A percentile compares a stretch with the other conserved stretches of the same genome.
Evolutionary conservation across 30 jellyfish, hydroid and myxozoan species (phyloP).

Genomic region (Turritopsis dohrnii): DNA sequence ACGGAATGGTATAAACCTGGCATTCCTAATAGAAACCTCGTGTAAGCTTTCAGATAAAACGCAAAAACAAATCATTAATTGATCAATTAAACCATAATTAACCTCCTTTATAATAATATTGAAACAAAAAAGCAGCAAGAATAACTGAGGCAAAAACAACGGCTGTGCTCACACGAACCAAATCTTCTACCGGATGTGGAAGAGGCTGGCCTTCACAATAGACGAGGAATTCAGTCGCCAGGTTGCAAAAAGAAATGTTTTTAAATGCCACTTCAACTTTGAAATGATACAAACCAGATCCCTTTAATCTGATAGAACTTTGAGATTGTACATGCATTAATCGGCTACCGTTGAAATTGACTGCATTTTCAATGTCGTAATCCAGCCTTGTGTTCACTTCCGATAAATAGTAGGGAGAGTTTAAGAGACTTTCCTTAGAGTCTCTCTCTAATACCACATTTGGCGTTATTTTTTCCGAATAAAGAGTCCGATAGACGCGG

Average conservation of each 20-base stretch:
- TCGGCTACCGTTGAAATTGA: background rate
- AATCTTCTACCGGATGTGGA: conserved; percentile 51
- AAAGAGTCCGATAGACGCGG: conserved; percentile 45
- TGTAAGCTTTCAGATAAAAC: no score
- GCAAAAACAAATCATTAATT: background rate
- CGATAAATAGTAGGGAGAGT: conserved; percentile 37
- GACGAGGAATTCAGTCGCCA: conserved; percentile 54
- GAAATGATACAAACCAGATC: conserved; percentile 78
- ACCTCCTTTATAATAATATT: background rate
- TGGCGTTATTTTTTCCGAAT: conserved; percentile 39
- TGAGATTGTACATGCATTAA: conserved; percentile 13
- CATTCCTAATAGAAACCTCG: no score
- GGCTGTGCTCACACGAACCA: conserved; percentile 74
- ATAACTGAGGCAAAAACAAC: conserved; percentile 54
- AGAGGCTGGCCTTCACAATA: conserved; percentile 59
- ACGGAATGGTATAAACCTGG: no score
- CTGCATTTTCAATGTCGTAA: conserved; percentile 22
- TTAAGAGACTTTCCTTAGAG: conserved; percentile 16
- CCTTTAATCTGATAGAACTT: conserved; percentile 44
- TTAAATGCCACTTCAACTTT: conserved; percentile 24
- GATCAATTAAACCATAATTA: background rate
- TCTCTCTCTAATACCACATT: conserved; percentile 4
- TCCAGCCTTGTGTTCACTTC: conserved; percentile 67
- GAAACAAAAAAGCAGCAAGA: conserved; percentile 34
- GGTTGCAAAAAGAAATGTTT: conserved; percentile 55